A percentile compares a stretch with the other conserved stretches of the same genome.
Evolutionary conservation across 2,113 vertebrate species (phyloP).

Genomic region (Pedionomus torquatus): DNA sequence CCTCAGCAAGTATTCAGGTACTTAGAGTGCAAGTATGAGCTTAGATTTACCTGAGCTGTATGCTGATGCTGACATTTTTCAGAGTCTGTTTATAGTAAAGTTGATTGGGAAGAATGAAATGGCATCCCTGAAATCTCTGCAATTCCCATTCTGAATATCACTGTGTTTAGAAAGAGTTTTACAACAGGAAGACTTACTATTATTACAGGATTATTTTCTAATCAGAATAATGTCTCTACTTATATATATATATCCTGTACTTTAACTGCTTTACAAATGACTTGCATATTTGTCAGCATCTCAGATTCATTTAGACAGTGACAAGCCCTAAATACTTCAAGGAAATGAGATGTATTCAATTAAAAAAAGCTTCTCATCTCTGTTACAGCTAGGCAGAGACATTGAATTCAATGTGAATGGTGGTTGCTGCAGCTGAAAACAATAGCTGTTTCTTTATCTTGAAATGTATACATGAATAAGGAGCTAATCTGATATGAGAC

Average conservation of each 20-base stretch:
- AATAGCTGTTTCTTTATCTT: not conserved
- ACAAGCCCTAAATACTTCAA: conserved; percentile 25
- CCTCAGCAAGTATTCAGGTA: not conserved
- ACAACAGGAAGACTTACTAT: conserved; percentile 28
- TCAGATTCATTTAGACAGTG: not conserved
- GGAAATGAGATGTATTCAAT: not conserved
- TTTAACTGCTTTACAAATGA: conserved; percentile 17
- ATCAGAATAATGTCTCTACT: conserved; percentile 21
- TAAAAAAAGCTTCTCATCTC: not conserved
- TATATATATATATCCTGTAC: not conserved
- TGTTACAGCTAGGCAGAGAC: not conserved
- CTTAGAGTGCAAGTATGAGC: not conserved
- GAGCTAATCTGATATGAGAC: not conserved
- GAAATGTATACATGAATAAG: not conserved
- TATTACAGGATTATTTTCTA: conserved; percentile 36
- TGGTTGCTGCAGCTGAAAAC: not conserved
- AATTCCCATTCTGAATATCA: conserved; percentile 1
- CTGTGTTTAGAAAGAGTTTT: conserved; percentile 32
- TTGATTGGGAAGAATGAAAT: conserved; percentile 22
- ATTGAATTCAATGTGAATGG: not conserved
- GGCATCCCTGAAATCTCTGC: not conserved
- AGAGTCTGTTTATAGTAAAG: conserved; percentile 33
- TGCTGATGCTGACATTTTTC: not conserved
- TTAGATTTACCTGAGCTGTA: not conserved
- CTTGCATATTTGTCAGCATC: not conserved